phyloP scores from a whole-genome alignment of 1,140 invertebrate genomes.

The Antheraea pernyi region DNA sequence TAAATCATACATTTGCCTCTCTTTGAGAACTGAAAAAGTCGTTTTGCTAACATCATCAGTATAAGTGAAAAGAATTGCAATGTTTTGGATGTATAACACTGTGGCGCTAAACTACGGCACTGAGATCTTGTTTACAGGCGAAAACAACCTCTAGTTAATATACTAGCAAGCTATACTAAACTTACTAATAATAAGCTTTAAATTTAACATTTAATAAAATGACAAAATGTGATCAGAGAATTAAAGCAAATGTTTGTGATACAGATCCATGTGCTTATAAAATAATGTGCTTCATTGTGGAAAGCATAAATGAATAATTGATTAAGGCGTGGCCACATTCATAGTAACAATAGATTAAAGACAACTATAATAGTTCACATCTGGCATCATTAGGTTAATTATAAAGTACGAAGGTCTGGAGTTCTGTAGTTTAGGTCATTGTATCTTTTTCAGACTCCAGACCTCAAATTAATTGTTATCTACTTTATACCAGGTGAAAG shows the following conservation, averaged over 20 bases:
- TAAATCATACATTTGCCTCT: no score
- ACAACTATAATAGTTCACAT: no score
- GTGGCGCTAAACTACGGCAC: neutral
- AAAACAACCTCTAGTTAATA: no score
- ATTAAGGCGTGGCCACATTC: no score
- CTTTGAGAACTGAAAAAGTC: neutral
- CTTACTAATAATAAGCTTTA: neutral
- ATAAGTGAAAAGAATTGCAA: no score
- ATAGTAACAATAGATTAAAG: no score
- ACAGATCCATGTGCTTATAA: slow-evolving; percentile 11
- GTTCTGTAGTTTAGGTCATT: no score
- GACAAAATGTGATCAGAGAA: neutral
- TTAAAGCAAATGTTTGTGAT: neutral
- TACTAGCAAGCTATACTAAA: neutral
- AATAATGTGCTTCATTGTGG: slow-evolving; percentile 3
- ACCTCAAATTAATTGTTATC: no score
- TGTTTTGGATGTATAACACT: neutral
- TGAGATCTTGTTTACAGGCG: neutral
- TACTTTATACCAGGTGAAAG: no score
- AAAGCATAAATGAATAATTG: neutral
- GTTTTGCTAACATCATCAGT: neutral
- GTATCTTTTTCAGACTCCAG: no score
- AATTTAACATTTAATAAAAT: neutral
- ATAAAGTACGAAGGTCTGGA: no score
- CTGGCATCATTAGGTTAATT: no score